Evolutionary conservation across 2,113 vertebrate species (phyloP), one percentile per base, ranked within the genome.

Genomic region (Helogale parvula): DNA sequence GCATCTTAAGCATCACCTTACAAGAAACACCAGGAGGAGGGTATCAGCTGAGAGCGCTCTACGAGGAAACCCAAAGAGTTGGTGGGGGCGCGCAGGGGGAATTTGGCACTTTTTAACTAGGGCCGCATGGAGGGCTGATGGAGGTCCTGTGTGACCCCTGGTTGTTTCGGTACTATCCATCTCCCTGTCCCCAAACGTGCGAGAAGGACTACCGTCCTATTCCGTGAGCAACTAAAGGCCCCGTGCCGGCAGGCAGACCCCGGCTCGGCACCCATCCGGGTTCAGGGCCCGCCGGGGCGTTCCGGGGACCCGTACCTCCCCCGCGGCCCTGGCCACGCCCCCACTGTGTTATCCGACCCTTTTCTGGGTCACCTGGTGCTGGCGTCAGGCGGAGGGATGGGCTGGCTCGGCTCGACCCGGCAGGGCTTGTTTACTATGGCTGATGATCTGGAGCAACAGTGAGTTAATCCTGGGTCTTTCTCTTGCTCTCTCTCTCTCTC

Each of bases 391-490:
- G 63, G 94, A 97, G 96, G 94, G 96, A 84, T 81, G 96, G 98
- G 94, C 97, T 72, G 98, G 96, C 74, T 97, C 57, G 0, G 90
- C 93, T 60, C 94, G 77, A 95, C 97, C 94, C 96, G 69, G 93
- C 97, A 81, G 93, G 96, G 95, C 98, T 98, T 97, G 97, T 98
- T 98, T 98, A 98, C 90, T 92, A 98, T 98, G 98, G 98, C 97
- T 85, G 98, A 98, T 97, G 98, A 98, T 92, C 97, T 98, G 97
- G 98, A 98, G 97, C 97, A 98, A 96, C 97, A 97, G 98, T 98
- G 97, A 98, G 98, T 98, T 79, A 88, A 97, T 92, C 90, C 95
- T 31, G 97, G 87, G 93, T 85, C 63, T 97, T 81, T 98, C 47
- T 95, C 16, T 93, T 5, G 88, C 5, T 92, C 76, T 95, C 35